Base-by-base conservation (phyloP, 2,113 vertebrate species). In the Micromys minutus region DNA sequence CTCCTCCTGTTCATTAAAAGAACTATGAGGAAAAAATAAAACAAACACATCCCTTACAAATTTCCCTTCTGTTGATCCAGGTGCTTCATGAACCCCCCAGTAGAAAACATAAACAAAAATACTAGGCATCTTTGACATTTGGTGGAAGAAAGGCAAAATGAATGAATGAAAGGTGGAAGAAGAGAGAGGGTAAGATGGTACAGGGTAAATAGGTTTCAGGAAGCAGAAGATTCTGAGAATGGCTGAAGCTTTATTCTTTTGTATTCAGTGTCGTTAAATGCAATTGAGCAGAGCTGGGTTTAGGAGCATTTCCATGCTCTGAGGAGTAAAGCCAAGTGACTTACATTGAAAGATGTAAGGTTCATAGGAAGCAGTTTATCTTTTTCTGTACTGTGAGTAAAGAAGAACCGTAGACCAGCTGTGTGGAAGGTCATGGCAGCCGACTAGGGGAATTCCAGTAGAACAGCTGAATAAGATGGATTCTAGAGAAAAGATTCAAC, bases 31-130 rank as follows among this genome's bases (percentile, higher is more conserved):
- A 34, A 8, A 59, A 95, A 86, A 63, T 3, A 72, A 84, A 84
- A 80, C 42, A n/a, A 88, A 57, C 42, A 76, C 79, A 63, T 34
- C 21, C 7, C 55, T 42, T 77, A 63, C 67, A 79, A 36, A 59
- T 87, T 89, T 92, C 75, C 79, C 42, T 96, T 86, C 59, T 83
- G 22, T 93, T 91, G 75, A 80, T n/a, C 3, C 7, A 21, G 9
- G 79, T 59, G 76, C 89, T 24, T 87, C 22, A 75, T 81, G 71
- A 90, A 50, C 3, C 9, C 22, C 12, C 7, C 36, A 67, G 5
- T 87, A 24, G 9, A 87, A 89, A 69, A 72, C 59, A 87, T 22
- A 71, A 31, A 42, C 31, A 34, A 36, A 42, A 55, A 22, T 91
- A 5, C 47, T 19, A 63, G 21, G 31, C 55, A 21, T 7, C 13